Percentiles rank a stretch among this genome's conserved stretches.
Evolutionary conservation across 2,888 invertebrate genomes (phyloP).

Genomic region (Aphidoletes aphidimyza): DNA sequence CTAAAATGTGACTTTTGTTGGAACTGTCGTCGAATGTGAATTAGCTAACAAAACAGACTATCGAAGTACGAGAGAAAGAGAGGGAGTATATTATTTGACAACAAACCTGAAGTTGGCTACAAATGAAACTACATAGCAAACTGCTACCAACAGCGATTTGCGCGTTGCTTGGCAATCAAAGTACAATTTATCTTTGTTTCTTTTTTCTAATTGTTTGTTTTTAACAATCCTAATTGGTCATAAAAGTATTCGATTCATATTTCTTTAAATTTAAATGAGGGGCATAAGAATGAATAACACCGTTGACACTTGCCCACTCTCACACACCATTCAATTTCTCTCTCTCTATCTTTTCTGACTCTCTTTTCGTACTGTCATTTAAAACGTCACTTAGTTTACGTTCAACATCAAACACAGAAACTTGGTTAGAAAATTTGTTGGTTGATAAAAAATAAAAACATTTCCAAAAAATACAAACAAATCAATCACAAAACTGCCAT

Average conservation of each 20-base stretch:
- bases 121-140: background rate
- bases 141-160: background rate
- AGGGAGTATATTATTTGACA: background rate
- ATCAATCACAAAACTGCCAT: background rate
- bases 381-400: slow-evolving; percentile 35
- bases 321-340: background rate
- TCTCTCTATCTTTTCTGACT: too few species aligned
- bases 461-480: background rate
- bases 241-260: background rate
- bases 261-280: background rate
- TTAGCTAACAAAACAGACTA: slow-evolving; percentile 30
- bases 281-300: background rate
- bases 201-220: background rate
- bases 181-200: too few species aligned
- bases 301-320: background rate
- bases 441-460: background rate
- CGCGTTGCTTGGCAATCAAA: background rate
- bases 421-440: background rate
- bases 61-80: background rate
- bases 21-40: background rate
- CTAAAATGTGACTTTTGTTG: slow-evolving; percentile 5
- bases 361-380: slow-evolving; percentile 16
- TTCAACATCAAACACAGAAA: background rate
- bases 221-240: background rate
- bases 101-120: slow-evolving; percentile 48